Conservation (phyloP, 2,888 invertebrate species). For the Cephus runcator region DNA sequence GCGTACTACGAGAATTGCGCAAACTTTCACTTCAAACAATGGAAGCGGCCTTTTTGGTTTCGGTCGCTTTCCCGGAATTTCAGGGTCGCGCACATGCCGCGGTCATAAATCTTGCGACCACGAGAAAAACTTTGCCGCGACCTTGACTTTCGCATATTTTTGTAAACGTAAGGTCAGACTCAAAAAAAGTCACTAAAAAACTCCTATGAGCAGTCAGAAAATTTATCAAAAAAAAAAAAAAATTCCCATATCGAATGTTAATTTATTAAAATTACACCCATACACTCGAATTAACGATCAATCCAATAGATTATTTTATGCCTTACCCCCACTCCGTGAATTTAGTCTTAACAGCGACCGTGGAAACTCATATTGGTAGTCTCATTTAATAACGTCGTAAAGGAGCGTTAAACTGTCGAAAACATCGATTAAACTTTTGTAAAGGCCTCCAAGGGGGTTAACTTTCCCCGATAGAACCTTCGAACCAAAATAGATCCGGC, state of each 20-base stretch:
- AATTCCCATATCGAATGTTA: too few relatives aligned
- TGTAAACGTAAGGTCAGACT: constrained; percentile 8
- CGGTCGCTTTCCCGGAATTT: background rate
- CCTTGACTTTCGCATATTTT: background rate
- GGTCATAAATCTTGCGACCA: background rate
- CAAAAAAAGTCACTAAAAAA: background rate
- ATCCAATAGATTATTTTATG: background rate
- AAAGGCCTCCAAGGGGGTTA: background rate
- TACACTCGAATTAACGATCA: background rate
- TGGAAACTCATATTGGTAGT: background rate
- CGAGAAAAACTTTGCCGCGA: background rate
- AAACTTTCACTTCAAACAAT: constrained; percentile 16
- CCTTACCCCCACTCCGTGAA: background rate
- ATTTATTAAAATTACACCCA: too few relatives aligned
- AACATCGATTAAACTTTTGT: constrained; percentile 31
- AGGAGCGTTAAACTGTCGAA: constrained; percentile 18
- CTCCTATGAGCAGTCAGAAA: background rate
- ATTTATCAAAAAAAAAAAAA: background rate
- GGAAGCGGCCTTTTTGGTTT: constrained; percentile 1
- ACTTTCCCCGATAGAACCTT: background rate
- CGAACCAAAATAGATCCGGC: background rate
- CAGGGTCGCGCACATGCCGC: background rate
- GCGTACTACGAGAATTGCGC: constrained; percentile 11
- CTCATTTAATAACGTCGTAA: constrained; percentile 27
- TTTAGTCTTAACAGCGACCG: background rate